Percentiles rank a stretch among this genome's conserved stretches.
phyloP scores from a whole-genome alignment of 2,888 invertebrate species.

The Xestia xanthographa region DNA sequence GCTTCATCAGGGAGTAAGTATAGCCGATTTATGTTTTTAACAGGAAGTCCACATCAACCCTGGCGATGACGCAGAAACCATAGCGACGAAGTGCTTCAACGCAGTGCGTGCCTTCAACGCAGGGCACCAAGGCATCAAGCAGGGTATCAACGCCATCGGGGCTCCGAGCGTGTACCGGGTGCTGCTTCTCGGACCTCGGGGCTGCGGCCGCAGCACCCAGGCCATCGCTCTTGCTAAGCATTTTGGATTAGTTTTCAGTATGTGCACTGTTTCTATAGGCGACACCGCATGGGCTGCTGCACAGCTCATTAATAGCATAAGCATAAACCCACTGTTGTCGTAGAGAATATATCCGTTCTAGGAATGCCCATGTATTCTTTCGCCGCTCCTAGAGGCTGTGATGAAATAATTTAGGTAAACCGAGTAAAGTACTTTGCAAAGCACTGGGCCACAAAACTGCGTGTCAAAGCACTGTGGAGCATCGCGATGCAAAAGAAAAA shows the following conservation, averaged over 20 bases:
- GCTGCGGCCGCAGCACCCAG: conserved; percentile 90
- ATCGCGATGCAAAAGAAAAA: background rate
- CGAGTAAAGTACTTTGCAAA: background rate
- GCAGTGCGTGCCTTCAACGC: conserved; percentile 72
- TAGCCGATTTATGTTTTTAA: background rate
- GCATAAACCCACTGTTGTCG: background rate
- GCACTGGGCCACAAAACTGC: background rate
- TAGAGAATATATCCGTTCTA: background rate
- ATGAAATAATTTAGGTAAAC: background rate
- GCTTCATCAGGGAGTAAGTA: no score
- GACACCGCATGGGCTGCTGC: background rate
- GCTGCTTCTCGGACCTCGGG: conserved; percentile 91
- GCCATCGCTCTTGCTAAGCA: conserved; percentile 87
- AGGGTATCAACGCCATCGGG: conserved; percentile 79
- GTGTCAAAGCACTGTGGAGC: background rate
- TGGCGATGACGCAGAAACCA: conserved; percentile 71
- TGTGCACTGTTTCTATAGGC: conserved; percentile 26
- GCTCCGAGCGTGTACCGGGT: conserved; percentile 91
- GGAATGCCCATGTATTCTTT: background rate
- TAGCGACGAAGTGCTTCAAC: conserved; percentile 80
- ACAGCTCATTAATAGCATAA: background rate
- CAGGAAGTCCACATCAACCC: conserved; percentile 81
- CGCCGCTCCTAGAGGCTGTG: background rate
- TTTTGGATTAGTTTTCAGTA: conserved; percentile 88
- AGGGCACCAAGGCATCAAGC: conserved; percentile 74